Evolutionary conservation across 2,888 invertebrate species (phyloP), one percentile per base, ranked within the genome.

Genomic region (Harpalus rufipes): DNA sequence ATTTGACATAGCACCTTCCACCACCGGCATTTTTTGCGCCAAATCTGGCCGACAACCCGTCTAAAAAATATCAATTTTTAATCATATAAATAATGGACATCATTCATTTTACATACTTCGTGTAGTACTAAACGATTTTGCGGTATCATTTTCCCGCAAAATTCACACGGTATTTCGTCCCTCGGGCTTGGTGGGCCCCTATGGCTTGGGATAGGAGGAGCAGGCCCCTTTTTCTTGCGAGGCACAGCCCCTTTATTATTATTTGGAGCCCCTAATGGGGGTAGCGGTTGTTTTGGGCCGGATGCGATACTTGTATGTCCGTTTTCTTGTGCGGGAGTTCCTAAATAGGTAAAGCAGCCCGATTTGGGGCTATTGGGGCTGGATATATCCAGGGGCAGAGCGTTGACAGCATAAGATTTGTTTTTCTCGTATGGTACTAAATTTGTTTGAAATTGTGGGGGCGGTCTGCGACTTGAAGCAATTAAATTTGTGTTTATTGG

Each of bases 121-220:
- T 93, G 93, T 74, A 92, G 89, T 79, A 93, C 91, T 16, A 93
- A 88, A 59, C 92, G 90, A 84, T 92, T 91, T 86, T 92, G 91
- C 1, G 92, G 92, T 56, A 93, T 91, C 25, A 92, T 91, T 44
- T 91, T 91, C 74, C 91, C 89, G 88, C 93, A 93, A 88, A 93
- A 93, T 89, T 93, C 93, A 88, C 93, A 93, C 0, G 93, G 93
- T 51, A 92, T 87, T 58, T 91, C 86, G 86, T 90, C 90, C 78
- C 56, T 90, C 8, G 0, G 91, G 90, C 87, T 91, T 91, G 91
- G 92, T 91, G 74, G 56, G 51, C 18, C 76, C 7, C 32, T 25
- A 12, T 3, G 91, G 89, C 32, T 91, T 2, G 92, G 92, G 0
- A 92, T 92, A 12, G 92, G 90, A 89, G 93, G 93, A 86, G 92